phyloP scores from a whole-genome alignment of 2,888 invertebrate species.

The Opisthograptis luteolata region DNA sequence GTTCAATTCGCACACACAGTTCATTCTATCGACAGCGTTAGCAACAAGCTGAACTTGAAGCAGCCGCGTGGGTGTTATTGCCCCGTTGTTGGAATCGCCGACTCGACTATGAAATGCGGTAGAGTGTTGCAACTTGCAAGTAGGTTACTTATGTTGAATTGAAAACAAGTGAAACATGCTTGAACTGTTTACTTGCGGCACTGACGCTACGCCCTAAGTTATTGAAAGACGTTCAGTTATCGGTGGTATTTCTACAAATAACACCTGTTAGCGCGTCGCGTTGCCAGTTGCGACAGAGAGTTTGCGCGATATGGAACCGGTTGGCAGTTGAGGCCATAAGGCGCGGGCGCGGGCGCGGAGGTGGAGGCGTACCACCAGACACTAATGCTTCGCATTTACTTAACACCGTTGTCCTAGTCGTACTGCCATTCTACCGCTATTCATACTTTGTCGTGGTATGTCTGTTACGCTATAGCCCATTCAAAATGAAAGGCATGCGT shows the following conservation, averaged over 20 bases:
- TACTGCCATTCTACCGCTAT: conserved; percentile 60
- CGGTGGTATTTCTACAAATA: conserved; percentile 68
- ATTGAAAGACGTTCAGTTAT: conserved; percentile 52
- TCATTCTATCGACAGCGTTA: conserved; percentile 6
- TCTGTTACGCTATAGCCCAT: conserved; percentile 19
- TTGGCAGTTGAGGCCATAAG: conserved; percentile 42
- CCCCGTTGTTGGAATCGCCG: not conserved
- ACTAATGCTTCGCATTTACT: conserved; percentile 53
- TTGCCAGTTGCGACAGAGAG: conserved; percentile 67
- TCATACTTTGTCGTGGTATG: conserved; percentile 31
- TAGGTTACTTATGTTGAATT: not conserved
- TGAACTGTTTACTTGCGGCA: conserved; percentile 1
- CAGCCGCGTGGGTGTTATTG: conserved; percentile 10
- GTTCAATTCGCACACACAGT: conserved; percentile 22
- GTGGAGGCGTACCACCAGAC: conserved; percentile 40
- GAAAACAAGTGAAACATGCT: conserved; percentile 1
- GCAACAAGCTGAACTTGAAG: not conserved
- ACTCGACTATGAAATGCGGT: not conserved
- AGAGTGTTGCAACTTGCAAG: not conserved
- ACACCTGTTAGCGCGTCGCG: conserved; percentile 73
- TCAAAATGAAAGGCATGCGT: conserved; percentile 18
- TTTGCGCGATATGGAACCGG: conserved; percentile 70
- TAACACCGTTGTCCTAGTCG: conserved; percentile 73
- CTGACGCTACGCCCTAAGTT: conserved; percentile 31
- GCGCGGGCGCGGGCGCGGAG: conserved; percentile 33